Evolutionary conservation across 23 tunicate species (phyloP).

Genomic region (Styela plicata): DNA sequence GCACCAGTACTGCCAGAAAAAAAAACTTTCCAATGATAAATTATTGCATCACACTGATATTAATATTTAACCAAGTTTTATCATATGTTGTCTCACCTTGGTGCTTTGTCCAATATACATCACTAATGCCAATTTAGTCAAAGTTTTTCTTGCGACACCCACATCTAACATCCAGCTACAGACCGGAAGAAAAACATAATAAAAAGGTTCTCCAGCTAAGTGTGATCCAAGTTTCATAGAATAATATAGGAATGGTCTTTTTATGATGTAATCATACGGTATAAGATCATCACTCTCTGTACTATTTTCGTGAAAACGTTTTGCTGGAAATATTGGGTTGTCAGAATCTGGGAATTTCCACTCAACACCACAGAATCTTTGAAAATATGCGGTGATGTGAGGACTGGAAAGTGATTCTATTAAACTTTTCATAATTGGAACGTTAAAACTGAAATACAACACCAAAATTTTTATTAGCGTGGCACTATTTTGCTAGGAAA

Average conservation of each 20-base stretch:
- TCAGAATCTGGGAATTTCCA: slow-evolving; percentile 46
- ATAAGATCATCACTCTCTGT: background rate
- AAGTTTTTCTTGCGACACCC: slow-evolving; percentile 59
- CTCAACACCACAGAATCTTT: slow-evolving; percentile 57
- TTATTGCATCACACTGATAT: too few relatives aligned
- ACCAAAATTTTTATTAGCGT: too few relatives aligned
- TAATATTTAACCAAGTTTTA: too few relatives aligned
- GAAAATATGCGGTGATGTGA: slow-evolving; percentile 54
- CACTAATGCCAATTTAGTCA: slow-evolving; percentile 38
- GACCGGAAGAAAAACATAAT: slow-evolving; percentile 71
- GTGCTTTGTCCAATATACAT: slow-evolving; percentile 86
- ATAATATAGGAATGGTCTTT: slow-evolving; percentile 21
- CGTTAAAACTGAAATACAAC: too few relatives aligned
- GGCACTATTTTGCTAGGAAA: too few relatives aligned
- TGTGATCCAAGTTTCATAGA: slow-evolving; percentile 51
- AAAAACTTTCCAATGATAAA: too few relatives aligned
- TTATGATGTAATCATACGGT: background rate
- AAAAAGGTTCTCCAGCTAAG: slow-evolving; percentile 82
- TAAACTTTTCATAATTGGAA: slow-evolving; percentile 15
- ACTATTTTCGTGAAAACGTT: background rate
- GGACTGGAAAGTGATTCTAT: slow-evolving; percentile 39
- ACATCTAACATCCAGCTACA: slow-evolving; percentile 71
- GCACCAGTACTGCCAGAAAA: too few relatives aligned
- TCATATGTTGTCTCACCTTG: slow-evolving; percentile 53
- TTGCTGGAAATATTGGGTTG: slow-evolving; percentile 33